These are phyloP conservation scores for Griposia aprilina DNA, from an alignment of 2,888 invertebrate genomes.

Conservation along the genomic window DNA sequence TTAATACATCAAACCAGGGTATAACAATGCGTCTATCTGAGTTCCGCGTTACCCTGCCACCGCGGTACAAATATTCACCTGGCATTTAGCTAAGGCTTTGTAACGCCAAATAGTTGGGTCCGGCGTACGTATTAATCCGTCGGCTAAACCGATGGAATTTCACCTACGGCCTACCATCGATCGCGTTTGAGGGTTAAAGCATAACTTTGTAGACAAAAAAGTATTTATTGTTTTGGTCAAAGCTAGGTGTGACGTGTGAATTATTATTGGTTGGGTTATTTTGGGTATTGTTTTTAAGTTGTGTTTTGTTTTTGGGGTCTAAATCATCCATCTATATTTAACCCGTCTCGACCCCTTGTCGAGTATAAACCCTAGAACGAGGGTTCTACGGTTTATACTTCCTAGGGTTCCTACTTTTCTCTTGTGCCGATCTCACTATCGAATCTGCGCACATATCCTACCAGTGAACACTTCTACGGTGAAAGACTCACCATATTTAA, in stretches of 20 bases:
- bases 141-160: slow-evolving; percentile 68
- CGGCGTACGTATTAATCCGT: slow-evolving; percentile 63
- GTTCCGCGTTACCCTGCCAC: slow-evolving; percentile 36
- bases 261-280: slow-evolving; percentile 27
- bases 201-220: slow-evolving; percentile 54
- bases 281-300: no score
- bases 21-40: slow-evolving; percentile 8
- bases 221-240: slow-evolving; percentile 40
- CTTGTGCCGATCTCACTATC: background rate
- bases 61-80: slow-evolving; percentile 67
- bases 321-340: background rate
- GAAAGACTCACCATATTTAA: background rate
- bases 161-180: slow-evolving; percentile 56
- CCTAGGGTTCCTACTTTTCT: no score
- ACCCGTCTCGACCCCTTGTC: background rate
- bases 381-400: no score
- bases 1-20: slow-evolving; percentile 18
- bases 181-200: slow-evolving; percentile 59
- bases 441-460: background rate
- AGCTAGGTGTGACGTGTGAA: slow-evolving; percentile 25
- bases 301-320: background rate
- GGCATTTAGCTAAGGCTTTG: slow-evolving; percentile 69
- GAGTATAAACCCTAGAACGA: background rate
- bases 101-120: slow-evolving; percentile 68
- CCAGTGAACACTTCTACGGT: background rate